Base-by-base conservation (phyloP, 2,888 invertebrate genomes). In the Epistrophella euchroma region DNA sequence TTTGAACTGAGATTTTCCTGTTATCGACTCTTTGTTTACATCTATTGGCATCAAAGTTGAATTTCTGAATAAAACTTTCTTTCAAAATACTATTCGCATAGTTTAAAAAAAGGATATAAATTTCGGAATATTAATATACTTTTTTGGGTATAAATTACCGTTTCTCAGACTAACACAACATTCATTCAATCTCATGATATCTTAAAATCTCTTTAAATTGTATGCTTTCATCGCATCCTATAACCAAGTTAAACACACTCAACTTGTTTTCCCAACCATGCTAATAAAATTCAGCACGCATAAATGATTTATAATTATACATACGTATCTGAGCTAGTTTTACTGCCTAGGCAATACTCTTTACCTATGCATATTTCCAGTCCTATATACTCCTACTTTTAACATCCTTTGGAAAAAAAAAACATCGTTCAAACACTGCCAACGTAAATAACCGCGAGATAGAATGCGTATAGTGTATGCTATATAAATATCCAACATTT, bases 351-450 rank as follows among this genome's bases (percentile, higher is more conserved):
- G 15, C 37, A 68, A 52, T 11, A 13, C 17, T 19, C 40, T 10
- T 40, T 17, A 19, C 58, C 22, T 40, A 6, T 9, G 10, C 56
- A 22, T 22, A 13, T 60, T 32, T 22, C 22, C 22, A 22, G 11
- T 22, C 60, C 17, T 37, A 37, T 35, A 22, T 50, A 9, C 45
- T 4, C n/a, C 37, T 52, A 19, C 64, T 9, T 9, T n/a, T 22
- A 28, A 25, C 17, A 68, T 68, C 35, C 52, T 60, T 45, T 43
- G 25, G 25, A 45, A 10, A 50, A 50, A 52, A 52, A 32, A 74
- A 70, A 83, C 64, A 74, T 71, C 75, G 75, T 76, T 66, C 80
- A 85, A 85, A 85, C 76, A 85, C 25, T 84, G 52, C 64, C 75
- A 60, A 68, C 52, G 84, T 72, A 80, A 84, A 84, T 85, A 85